Evolutionary conservation across 2,888 invertebrate genomes (phyloP).

Genomic region (Lithophane leautieri): DNA sequence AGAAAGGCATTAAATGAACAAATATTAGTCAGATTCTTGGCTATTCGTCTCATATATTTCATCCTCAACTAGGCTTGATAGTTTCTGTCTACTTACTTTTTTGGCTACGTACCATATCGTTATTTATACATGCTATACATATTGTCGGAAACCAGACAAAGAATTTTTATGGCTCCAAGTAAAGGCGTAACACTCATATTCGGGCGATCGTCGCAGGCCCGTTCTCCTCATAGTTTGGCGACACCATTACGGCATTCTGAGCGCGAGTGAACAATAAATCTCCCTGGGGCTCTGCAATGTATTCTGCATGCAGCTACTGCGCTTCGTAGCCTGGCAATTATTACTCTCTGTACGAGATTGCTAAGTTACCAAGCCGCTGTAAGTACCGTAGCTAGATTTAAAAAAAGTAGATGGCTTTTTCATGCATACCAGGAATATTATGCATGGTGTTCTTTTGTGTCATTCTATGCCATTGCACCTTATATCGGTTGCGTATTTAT

Average conservation of each 20-base stretch:
- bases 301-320: conserved; percentile 78
- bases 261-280: conserved; percentile 84
- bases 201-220: conserved; percentile 70
- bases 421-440: conserved; percentile 29
- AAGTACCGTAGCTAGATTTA: conserved; percentile 45
- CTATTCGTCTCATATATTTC: conserved; percentile 50
- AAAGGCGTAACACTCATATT: conserved; percentile 77
- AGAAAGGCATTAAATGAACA: conserved; percentile 32
- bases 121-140: conserved; percentile 66
- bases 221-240: conserved; percentile 78
- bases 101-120: conserved; percentile 62
- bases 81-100: conserved; percentile 51
- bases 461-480: conserved; percentile 23
- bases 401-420: conserved; percentile 29
- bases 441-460: conserved; percentile 5
- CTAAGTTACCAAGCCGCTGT: conserved; percentile 66
- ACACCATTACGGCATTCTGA: conserved; percentile 82
- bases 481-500: conserved; percentile 29
- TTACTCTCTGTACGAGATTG: conserved; percentile 73
- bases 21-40: conserved; percentile 34
- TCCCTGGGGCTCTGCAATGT: conserved; percentile 77
- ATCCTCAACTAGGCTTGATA: conserved; percentile 50
- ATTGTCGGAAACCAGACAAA: conserved; percentile 72
- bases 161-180: conserved; percentile 78
- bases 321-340: conserved; percentile 77